Evolutionary conservation across 1,140 invertebrate species (phyloP), one percentile per base, ranked within the genome.

Genomic region (Idris sp.): DNA sequence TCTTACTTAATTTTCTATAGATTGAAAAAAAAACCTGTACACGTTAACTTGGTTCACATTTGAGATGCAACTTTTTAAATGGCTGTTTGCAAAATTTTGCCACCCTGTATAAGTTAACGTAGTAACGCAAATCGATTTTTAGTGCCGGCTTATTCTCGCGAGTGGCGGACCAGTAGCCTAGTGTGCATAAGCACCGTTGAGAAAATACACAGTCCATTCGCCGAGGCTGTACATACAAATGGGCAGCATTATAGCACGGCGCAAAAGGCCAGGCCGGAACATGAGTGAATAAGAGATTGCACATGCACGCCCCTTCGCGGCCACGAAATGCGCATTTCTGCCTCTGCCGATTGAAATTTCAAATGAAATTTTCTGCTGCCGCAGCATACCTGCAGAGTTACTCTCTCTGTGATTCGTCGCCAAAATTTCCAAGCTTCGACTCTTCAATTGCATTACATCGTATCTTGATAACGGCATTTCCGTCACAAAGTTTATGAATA

Each of bases 211-310:
- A 44, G 33, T 15, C 53, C 56, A 38, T 62, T 62, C n/a, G 28
- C 33, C 35, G 41, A 16, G 26, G 74, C 64, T 77, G 54, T 77
- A 79, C 77, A 80, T 77, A 80, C 75, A 80, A 78, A 80, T 73
- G n/a, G 73, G 64, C 41, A 51, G 44, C 65, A 80, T 80, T 80
- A 79, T 51, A 28, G 35, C 26, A 74, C 10, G 68, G n/a, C n/a
- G n/a, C n/a, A n/a, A n/a, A n/a, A n/a, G n/a, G n/a, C n/a, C n/a
- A n/a, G n/a, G n/a, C n/a, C n/a, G n/a, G n/a, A n/a, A n/a, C n/a
- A n/a, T n/a, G n/a, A n/a, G n/a, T n/a, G n/a, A n/a, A n/a, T n/a
- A n/a, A n/a, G n/a, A n/a, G n/a, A n/a, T n/a, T n/a, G n/a, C n/a
- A n/a, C 43, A 44, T 44, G 49, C 51, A 13, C 40, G 28, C n/a